Percentiles rank a stretch among this genome's conserved stretches.
These are phyloP conservation scores for Epinotia ramella DNA, from an alignment of 2,888 invertebrate species.

Conservation along the genomic window DNA sequence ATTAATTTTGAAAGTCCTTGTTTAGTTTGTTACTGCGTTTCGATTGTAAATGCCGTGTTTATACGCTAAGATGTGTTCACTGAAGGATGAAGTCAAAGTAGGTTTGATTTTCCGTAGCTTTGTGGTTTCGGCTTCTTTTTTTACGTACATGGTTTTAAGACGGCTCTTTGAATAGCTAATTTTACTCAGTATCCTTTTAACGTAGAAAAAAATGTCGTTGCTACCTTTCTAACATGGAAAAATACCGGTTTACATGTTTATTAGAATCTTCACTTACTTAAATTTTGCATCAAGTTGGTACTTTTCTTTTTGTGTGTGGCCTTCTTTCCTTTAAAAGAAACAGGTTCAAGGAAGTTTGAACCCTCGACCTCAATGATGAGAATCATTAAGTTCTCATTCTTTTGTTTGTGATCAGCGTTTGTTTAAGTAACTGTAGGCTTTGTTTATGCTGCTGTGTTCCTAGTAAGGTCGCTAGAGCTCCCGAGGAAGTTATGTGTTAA, in stretches of 20 bases:
- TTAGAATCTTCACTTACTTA: not conserved
- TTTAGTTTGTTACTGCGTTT: not conserved
- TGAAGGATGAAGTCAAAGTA: slow-evolving; percentile 43
- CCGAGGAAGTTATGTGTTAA: too few species aligned
- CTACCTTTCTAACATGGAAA: not conserved
- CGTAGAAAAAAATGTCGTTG: too few species aligned
- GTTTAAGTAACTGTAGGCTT: too few species aligned
- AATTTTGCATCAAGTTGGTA: not conserved
- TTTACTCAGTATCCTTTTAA: slow-evolving; percentile 19
- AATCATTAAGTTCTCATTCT: too few species aligned
- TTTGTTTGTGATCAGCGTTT: too few species aligned
- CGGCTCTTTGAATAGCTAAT: slow-evolving; percentile 30
- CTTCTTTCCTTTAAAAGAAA: too few species aligned
- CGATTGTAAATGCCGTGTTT: slow-evolving; percentile 11
- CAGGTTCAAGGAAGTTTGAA: too few species aligned
- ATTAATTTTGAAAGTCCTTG: not conserved
- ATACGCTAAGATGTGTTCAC: slow-evolving; percentile 52
- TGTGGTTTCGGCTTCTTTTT: slow-evolving; percentile 30
- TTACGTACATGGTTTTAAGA: slow-evolving; percentile 27
- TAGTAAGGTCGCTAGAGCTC: too few species aligned
- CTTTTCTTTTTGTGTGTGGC: too few species aligned
- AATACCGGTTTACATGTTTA: not conserved
- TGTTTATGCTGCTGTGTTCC: too few species aligned
- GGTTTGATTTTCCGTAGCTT: slow-evolving; percentile 44
- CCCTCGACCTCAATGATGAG: too few species aligned